Percentiles rank a stretch among this genome's conserved stretches.
Evolutionary conservation across 1,140 invertebrate genomes (phyloP).

Genomic region (Rhopalosiphum maidis): DNA sequence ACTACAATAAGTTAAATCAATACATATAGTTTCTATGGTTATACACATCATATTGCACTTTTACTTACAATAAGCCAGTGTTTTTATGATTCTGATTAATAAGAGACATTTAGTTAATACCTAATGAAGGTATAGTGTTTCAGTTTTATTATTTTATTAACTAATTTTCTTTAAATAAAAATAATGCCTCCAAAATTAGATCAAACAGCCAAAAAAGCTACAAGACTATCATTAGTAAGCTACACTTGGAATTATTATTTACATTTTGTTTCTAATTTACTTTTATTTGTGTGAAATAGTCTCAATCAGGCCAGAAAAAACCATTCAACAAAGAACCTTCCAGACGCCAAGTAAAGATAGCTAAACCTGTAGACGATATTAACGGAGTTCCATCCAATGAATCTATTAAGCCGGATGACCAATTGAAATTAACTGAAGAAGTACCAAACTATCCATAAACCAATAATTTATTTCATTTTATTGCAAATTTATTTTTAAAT

Average conservation of each 20-base stretch:
- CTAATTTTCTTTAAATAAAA: not conserved
- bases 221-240: conserved; percentile 45
- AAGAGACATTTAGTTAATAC: not conserved
- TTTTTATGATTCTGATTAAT: not conserved
- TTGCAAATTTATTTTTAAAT: not conserved
- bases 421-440: conserved; percentile 73
- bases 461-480: not conserved
- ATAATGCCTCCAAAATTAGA: conserved; percentile 54
- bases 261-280: not conserved
- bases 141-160: not conserved
- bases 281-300: not conserved
- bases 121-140: not conserved
- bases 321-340: conserved; percentile 54
- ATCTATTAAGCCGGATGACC: conserved; percentile 72
- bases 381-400: conserved; percentile 12
- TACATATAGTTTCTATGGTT: conserved; percentile 50
- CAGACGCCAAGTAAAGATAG: conserved; percentile 36
- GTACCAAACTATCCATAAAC: conserved; percentile 62
- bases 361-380: conserved; percentile 36
- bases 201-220: conserved; percentile 43
- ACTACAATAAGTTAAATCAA: not conserved
- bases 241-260: not conserved
- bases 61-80: not conserved
- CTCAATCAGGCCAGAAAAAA: conserved; percentile 33
- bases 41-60: not conserved